Evolutionary conservation across 1,140 invertebrate species (phyloP).

Genomic region (Philaenus spumarius): DNA sequence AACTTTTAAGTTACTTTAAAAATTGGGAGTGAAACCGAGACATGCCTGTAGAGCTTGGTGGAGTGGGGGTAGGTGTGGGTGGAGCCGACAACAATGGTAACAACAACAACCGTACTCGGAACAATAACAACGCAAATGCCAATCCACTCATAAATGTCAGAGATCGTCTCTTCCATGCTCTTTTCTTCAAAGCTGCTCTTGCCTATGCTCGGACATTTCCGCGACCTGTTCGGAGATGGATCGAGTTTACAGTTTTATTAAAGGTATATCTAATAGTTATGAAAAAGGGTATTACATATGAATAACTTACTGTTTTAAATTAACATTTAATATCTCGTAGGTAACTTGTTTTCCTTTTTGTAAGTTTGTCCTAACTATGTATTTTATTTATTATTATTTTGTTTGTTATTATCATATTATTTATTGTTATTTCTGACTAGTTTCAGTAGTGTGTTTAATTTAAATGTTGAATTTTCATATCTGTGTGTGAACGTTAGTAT

Average conservation of each 20-base stretch:
- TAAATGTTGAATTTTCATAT: too few species aligned
- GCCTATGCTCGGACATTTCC: slow-evolving; percentile 87
- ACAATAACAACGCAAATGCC: slow-evolving; percentile 37
- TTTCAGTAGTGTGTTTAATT: too few species aligned
- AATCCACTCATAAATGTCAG: slow-evolving; percentile 77
- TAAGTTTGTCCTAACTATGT: too few species aligned
- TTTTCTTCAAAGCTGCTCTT: slow-evolving; percentile 87
- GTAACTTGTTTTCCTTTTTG: too few species aligned
- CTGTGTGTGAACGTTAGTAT: too few species aligned
- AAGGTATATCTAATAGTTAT: slow-evolving; percentile 65
- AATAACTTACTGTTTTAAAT: too few species aligned
- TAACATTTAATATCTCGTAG: too few species aligned
- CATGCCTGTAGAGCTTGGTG: slow-evolving; percentile 16
- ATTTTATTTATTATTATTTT: too few species aligned
- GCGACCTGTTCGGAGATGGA: slow-evolving; percentile 70
- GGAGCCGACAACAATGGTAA: slow-evolving; percentile 4
- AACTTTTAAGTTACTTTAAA: too few species aligned
- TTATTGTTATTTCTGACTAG: too few species aligned
- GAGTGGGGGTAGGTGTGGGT: not conserved
- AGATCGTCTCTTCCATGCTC: slow-evolving; percentile 90
- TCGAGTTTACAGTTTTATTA: slow-evolving; percentile 86
- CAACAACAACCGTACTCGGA: slow-evolving; percentile 5
- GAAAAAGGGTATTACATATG: too few species aligned
- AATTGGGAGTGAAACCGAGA: not conserved
- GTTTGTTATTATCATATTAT: too few species aligned